Percentiles rank a stretch among this genome's conserved stretches.
Evolutionary conservation across 2,797 vertebrate genomes (phyloP).

Genomic region (Antennarius maculatus): DNA sequence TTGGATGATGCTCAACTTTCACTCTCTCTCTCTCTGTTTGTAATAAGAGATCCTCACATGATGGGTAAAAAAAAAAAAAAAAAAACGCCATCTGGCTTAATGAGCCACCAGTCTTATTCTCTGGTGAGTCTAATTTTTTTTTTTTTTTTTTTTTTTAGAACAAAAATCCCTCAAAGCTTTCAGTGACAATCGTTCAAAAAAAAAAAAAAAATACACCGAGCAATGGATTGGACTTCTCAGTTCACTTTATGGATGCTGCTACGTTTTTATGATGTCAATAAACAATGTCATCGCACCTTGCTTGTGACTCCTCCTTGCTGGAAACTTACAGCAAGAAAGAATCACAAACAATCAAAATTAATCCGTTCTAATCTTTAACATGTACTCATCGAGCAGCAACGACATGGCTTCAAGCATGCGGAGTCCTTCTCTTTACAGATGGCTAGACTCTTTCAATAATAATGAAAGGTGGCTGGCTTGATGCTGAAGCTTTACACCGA

Average conservation of each 20-base stretch:
- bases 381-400: too few species aligned
- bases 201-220: too few species aligned
- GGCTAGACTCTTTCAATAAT: not conserved
- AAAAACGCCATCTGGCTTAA: slow-evolving; percentile 4
- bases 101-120: not conserved
- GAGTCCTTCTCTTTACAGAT: not conserved
- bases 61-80: not conserved
- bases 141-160: not conserved
- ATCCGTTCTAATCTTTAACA: too few species aligned
- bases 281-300: too few species aligned
- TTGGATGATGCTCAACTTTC: slow-evolving; percentile 3
- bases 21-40: not conserved
- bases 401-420: not conserved
- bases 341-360: too few species aligned
- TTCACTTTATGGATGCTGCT: too few species aligned
- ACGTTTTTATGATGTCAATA: too few species aligned
- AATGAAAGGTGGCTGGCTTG: not conserved
- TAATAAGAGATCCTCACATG: not conserved
- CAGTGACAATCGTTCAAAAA: not conserved
- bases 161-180: not conserved
- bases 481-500: not conserved
- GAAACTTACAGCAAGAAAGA: too few species aligned
- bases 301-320: too few species aligned
- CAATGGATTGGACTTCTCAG: too few species aligned
- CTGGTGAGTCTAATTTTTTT: too few species aligned